Evolutionary conservation across 2,113 vertebrate species (phyloP).

Genomic region (Sander lucioperca): DNA sequence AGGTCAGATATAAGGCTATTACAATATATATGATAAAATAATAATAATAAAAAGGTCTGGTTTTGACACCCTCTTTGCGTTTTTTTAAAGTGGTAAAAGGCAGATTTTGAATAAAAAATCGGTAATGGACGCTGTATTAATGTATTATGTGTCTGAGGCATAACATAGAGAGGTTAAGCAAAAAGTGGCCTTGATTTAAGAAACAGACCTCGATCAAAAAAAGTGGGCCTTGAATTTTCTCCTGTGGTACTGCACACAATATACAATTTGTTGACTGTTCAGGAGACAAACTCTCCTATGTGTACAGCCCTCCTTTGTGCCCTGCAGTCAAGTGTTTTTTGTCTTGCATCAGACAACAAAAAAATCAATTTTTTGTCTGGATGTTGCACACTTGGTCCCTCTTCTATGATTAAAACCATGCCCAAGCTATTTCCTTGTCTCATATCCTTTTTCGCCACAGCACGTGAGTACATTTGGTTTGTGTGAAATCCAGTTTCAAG

Average conservation of each 20-base stretch:
- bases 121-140: background rate
- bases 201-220: background rate
- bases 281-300: background rate
- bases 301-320: too few species aligned
- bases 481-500: background rate
- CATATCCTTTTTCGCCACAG: background rate
- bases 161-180: background rate
- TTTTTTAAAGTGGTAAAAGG: too few species aligned
- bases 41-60: background rate
- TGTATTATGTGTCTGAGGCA: background rate
- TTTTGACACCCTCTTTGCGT: background rate
- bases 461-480: background rate
- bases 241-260: background rate
- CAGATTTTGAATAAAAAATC: too few species aligned
- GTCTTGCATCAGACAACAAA: too few species aligned
- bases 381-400: too few species aligned
- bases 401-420: background rate
- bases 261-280: background rate
- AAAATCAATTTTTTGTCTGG: too few species aligned
- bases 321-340: too few species aligned
- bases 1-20: too few species aligned
- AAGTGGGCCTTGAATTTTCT: background rate
- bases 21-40: background rate
- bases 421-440: background rate
- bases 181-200: background rate